Evolutionary conservation across 2,888 invertebrate genomes (phyloP).

Genomic region (Axea sp.): DNA sequence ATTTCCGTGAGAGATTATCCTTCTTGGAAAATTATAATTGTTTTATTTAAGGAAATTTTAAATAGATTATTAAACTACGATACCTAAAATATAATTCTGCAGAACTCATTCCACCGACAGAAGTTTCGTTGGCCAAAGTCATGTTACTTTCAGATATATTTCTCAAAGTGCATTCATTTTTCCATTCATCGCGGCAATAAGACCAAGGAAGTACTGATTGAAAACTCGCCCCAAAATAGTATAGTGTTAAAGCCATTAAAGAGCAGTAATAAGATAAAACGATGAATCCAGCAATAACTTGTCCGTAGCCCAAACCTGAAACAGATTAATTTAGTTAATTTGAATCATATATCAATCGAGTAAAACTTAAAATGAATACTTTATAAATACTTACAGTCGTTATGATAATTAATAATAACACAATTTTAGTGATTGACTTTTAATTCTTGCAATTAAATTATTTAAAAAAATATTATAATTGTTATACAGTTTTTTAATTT

Average conservation of each 20-base stretch:
- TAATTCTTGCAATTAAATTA: too few relatives aligned
- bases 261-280: conserved; percentile 80
- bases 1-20: too few relatives aligned
- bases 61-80: too few relatives aligned
- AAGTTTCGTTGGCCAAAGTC: conserved; percentile 1
- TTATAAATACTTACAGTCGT: too few relatives aligned
- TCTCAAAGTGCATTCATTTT: conserved; percentile 65
- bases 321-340: conserved; percentile 2
- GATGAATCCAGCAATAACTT: conserved; percentile 77
- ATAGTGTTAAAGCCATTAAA: conserved; percentile 80
- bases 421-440: too few relatives aligned
- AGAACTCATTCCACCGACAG: conserved; percentile 63
- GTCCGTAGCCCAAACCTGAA: conserved; percentile 79
- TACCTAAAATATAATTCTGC: conserved; percentile 37
- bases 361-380: too few relatives aligned
- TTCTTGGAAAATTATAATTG: too few relatives aligned
- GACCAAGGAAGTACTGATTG: conserved; percentile 80
- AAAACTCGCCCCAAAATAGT: conserved; percentile 80
- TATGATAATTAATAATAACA: too few relatives aligned
- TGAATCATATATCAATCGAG: neutral
- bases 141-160: conserved; percentile 30
- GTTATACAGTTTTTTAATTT: too few relatives aligned
- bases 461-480: too few relatives aligned
- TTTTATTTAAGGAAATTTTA: too few relatives aligned
- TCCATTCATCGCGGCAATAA: conserved; percentile 77